phyloP scores from a whole-genome alignment of 2,797 vertebrate genomes.

The Cyclopterus lumpus region DNA sequence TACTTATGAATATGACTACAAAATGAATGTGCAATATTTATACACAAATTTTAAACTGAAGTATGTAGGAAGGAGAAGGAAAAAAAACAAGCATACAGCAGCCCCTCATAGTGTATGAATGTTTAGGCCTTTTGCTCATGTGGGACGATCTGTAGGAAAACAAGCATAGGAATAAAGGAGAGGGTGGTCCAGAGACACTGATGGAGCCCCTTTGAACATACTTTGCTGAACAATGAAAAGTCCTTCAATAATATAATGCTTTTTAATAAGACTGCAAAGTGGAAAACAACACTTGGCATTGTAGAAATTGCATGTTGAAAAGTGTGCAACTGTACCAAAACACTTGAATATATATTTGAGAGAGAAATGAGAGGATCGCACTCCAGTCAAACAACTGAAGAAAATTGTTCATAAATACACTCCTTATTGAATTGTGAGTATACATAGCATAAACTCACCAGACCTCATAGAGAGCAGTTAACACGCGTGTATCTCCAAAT shows the following conservation, averaged over 20 bases:
- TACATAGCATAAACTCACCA: conserved; percentile 27
- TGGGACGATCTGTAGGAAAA: conserved; percentile 19
- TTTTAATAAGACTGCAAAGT: conserved; percentile 38
- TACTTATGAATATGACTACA: conserved; percentile 64
- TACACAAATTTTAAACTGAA: conserved; percentile 61
- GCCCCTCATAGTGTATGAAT: conserved; percentile 61
- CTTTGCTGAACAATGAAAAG: conserved; percentile 42
- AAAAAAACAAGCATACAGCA: conserved; percentile 22
- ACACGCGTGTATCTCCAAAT: conserved; percentile 47
- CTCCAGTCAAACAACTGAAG: conserved; percentile 49
- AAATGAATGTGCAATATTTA: conserved; percentile 81
- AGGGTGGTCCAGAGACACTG: conserved; percentile 66
- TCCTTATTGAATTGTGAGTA: conserved; percentile 40
- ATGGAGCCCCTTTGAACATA: conserved; percentile 52
- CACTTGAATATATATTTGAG: conserved; percentile 43
- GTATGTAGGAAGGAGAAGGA: conserved; percentile 46
- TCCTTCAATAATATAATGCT: background rate
- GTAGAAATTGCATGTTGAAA: conserved; percentile 63
- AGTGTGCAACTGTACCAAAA: conserved; percentile 64
- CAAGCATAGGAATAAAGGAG: conserved; percentile 10
- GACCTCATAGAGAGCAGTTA: conserved; percentile 28
- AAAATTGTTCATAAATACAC: conserved; percentile 29
- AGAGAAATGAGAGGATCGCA: conserved; percentile 12
- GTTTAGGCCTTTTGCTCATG: conserved; percentile 44
- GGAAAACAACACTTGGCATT: conserved; percentile 46